Evolutionary conservation across 1,140 invertebrate genomes (phyloP).

Genomic region (Manduca sexta): DNA sequence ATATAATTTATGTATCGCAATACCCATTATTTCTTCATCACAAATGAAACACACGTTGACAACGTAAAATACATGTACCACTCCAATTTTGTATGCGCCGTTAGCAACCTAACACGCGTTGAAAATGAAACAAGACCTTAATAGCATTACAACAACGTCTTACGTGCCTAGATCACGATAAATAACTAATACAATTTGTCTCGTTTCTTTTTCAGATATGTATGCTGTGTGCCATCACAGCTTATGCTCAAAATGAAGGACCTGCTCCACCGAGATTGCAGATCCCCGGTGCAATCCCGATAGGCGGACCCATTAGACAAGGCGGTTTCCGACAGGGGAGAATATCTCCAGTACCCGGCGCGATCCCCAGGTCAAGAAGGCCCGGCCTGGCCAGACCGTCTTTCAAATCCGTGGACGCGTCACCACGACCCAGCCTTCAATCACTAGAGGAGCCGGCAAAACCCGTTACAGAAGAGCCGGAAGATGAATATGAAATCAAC

Average conservation of each 20-base stretch:
- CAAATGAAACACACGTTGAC: no score
- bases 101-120: no score
- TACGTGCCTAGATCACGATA: neutral
- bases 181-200: neutral
- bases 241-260: conserved; percentile 67
- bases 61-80: no score
- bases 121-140: no score
- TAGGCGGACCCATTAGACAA: conserved; percentile 49
- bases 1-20: no score
- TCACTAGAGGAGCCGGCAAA: conserved; percentile 72
- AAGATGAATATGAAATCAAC: conserved; percentile 71
- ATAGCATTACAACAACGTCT: no score
- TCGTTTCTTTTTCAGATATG: conserved; percentile 60
- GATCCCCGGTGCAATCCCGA: conserved; percentile 76
- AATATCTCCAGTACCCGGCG: conserved; percentile 38
- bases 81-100: no score
- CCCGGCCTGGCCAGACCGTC: conserved; percentile 69
- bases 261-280: conserved; percentile 72
- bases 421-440: conserved; percentile 66
- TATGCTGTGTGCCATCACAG: conserved; percentile 62
- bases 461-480: conserved; percentile 74
- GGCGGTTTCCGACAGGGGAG: conserved; percentile 64
- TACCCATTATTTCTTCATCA: no score
- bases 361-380: conserved; percentile 61
- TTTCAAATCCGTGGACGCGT: conserved; percentile 71